Conservation (phyloP, 2,888 invertebrate species). For the Drosophila quinaria region DNA sequence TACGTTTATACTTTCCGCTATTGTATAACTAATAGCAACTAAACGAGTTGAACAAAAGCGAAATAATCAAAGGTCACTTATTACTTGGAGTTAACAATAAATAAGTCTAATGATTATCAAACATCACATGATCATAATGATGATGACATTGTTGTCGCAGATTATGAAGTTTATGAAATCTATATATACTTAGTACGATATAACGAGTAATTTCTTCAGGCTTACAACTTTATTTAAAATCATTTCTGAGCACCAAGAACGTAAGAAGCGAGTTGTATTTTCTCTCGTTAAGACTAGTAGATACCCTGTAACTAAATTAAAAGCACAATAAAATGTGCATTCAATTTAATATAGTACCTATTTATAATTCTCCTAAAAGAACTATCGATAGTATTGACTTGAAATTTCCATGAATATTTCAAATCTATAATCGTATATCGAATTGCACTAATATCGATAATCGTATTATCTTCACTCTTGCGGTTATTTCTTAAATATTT, state of each 20-base stretch:
- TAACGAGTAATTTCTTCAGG: neutral
- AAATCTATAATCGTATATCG: too few species aligned
- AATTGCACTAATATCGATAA: neutral
- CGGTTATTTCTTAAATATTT: neutral
- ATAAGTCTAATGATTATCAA: slow-evolving; percentile 14
- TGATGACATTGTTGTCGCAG: slow-evolving; percentile 7
- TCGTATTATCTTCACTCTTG: too few species aligned
- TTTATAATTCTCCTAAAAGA: too few species aligned
- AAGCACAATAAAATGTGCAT: too few species aligned
- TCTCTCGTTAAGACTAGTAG: neutral
- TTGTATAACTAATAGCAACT: slow-evolving; percentile 34
- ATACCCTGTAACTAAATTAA: neutral
- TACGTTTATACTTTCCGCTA: slow-evolving; percentile 13
- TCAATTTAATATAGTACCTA: too few species aligned
- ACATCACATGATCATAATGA: neutral
- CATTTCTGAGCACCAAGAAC: neutral
- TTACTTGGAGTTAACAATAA: slow-evolving; percentile 18
- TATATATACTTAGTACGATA: neutral
- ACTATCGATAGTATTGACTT: neutral
- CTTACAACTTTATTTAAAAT: neutral
- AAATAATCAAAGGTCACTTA: slow-evolving; percentile 40
- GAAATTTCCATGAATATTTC: too few species aligned
- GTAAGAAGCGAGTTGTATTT: neutral
- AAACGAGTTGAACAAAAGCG: slow-evolving; percentile 16
- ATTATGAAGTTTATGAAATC: slow-evolving; percentile 5